Evolutionary conservation across 2,888 invertebrate species (phyloP), one percentile per base, ranked within the genome.

Genomic region (Apotomis betuletana): DNA sequence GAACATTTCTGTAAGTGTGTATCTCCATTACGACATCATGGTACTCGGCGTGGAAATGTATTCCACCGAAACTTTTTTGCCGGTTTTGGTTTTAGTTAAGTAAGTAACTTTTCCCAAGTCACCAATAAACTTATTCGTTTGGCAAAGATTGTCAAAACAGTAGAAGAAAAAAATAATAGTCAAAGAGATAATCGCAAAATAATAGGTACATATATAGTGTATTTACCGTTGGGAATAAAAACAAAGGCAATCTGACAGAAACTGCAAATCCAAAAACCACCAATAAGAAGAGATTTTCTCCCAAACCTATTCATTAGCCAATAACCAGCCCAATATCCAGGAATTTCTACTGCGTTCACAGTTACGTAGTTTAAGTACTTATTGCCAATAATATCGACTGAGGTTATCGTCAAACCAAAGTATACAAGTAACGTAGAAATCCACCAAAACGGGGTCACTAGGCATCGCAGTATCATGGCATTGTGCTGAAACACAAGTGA

Each of bases 191-290:
- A 27, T 2, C 27, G 27, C 27, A 27, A 27, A 58, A 58, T n/a
- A 38, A 4, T 44, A 15, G 8, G 27, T 55, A 44, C 2, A 6
- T 13, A 6, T 13, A 44, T 6, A 60, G 27, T 27, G 1, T 12
- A 49, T 51, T 70, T 13, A 70, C 70, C 70, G 9, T 44, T 13
- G 4, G 70, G 44, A 10, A 70, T 57, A 44, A 70, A 70, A 4
- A 70, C 64, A 46, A 52, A 64, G 0, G 51, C 64, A 1, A 70
- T 41, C 36, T 70, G 70, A 59, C 70, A 59, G 5, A 52, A 9
- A 12, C 44, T 64, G 6, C 59, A 36, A 0, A 64, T 44, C 52
- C 64, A 54, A 12, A 63, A 70, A 5, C 51, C 63, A 9, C 27
- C 44, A 0, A 64, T 64, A 4, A 70, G 13, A 5, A 64, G n/a